Conservation (phyloP, 2,888 invertebrate genomes). For the Hydrotaea cyrtoneurina region DNA sequence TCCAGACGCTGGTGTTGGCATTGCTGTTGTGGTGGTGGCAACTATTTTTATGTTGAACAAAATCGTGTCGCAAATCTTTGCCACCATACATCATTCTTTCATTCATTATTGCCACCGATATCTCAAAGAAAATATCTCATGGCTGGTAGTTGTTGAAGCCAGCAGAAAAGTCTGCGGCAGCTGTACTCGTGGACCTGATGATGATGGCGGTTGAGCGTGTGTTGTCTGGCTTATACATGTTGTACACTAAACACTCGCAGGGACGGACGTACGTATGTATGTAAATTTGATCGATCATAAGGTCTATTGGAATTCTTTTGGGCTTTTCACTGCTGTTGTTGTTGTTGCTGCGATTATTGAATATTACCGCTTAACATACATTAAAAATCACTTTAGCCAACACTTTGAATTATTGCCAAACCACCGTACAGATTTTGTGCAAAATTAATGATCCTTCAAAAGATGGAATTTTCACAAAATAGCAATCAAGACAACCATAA, state of each 20-base stretch:
- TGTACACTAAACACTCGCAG: neutral
- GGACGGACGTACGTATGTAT: slow-evolving; percentile 5
- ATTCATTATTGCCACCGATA: slow-evolving; percentile 43
- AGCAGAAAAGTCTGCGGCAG: neutral
- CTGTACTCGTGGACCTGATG: neutral
- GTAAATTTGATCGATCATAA: slow-evolving; percentile 31
- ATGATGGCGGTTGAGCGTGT: neutral
- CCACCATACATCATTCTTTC: slow-evolving; percentile 53
- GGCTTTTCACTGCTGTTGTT: neutral
- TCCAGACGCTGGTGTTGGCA: neutral
- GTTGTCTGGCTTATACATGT: neutral
- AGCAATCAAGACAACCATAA: no score
- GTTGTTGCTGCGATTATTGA: slow-evolving; percentile 15
- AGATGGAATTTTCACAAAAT: neutral
- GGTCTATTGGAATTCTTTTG: slow-evolving; percentile 12
- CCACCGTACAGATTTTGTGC: neutral
- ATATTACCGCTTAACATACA: slow-evolving; percentile 37
- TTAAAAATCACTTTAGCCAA: slow-evolving; percentile 41
- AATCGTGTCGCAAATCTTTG: slow-evolving; percentile 60
- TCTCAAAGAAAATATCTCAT: slow-evolving; percentile 37
- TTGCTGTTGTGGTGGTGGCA: slow-evolving; percentile 15
- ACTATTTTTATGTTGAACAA: slow-evolving; percentile 35
- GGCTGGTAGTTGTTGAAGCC: neutral
- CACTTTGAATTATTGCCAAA: neutral
- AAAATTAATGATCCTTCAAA: neutral